Percentiles rank a stretch among this genome's conserved stretches.
phyloP scores from a whole-genome alignment of 2,888 invertebrate genomes.

The Leuctra nigra region DNA sequence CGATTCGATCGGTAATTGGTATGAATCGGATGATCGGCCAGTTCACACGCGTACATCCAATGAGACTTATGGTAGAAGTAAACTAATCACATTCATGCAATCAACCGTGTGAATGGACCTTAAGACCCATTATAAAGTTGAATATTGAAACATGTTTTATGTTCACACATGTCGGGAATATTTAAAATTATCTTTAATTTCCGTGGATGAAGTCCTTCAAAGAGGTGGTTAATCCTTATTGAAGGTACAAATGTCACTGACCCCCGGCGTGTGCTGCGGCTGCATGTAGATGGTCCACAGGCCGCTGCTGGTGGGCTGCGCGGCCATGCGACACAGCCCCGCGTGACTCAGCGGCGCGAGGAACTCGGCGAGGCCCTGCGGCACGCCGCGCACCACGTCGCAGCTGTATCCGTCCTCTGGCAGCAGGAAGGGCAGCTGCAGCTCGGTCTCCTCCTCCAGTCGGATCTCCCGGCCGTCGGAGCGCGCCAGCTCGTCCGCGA shows the following conservation, averaged over 20 bases:
- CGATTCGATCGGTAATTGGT: no score
- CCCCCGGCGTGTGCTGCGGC: conserved; percentile 46
- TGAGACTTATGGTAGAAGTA: no score
- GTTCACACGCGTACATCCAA: no score
- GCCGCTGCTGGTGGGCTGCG: conserved; percentile 85
- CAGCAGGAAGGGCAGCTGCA: conserved; percentile 83
- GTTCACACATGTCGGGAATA: no score
- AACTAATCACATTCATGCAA: no score
- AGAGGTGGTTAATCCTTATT: no score
- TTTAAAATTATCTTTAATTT: no score
- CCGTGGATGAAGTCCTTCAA: no score
- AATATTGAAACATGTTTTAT: no score
- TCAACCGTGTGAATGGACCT: no score
- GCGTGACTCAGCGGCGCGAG: conserved; percentile 74
- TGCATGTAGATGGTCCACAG: conserved; percentile 94
- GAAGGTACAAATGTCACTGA: conserved; percentile 37
- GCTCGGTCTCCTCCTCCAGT: conserved; percentile 85
- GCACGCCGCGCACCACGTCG: conserved; percentile 90
- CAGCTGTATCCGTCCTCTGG: conserved; percentile 98
- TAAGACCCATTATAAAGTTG: no score
- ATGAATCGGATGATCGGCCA: no score
- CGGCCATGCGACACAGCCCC: conserved; percentile 82
- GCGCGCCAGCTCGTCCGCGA: conserved; percentile 85
- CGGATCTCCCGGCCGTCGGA: conserved; percentile 86
- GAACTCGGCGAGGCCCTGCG: conserved; percentile 78